Evolutionary conservation across 2,797 vertebrate species (phyloP).

Genomic region (Semaprochilodus insignis): DNA sequence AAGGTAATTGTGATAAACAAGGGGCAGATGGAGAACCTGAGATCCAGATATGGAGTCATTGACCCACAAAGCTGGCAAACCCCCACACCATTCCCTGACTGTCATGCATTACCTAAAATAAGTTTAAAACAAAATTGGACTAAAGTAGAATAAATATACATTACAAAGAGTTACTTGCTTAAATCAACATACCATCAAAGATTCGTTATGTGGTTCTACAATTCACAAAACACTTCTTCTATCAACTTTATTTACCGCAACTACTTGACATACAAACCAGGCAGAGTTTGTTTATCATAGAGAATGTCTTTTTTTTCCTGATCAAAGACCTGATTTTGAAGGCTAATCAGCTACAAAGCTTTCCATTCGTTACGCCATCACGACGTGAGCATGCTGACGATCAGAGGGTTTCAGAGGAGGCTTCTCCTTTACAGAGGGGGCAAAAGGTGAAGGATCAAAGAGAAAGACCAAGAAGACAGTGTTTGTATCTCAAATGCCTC

Average conservation of each 20-base stretch:
- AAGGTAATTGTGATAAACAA: conserved; percentile 8
- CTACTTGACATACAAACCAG: neutral
- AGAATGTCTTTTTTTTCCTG: neutral
- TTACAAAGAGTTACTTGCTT: neutral
- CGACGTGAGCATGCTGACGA: neutral
- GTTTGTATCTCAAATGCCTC: neutral
- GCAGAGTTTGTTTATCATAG: no score
- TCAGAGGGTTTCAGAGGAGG: conserved; percentile 8
- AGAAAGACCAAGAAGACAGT: conserved; percentile 6
- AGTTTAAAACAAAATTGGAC: neutral
- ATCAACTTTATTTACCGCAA: neutral
- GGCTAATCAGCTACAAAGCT: conserved; percentile 3
- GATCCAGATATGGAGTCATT: neutral
- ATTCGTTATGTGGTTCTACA: neutral
- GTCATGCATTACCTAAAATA: neutral
- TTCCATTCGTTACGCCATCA: conserved; percentile 1
- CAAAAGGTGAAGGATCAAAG: conserved; percentile 37
- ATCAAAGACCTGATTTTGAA: neutral
- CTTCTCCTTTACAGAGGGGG: conserved; percentile 2
- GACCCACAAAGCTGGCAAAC: neutral
- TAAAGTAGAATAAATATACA: neutral
- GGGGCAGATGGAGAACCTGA: neutral
- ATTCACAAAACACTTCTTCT: neutral
- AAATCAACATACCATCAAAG: neutral
- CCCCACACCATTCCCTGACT: neutral